A percentile compares a stretch with the other conserved stretches of the same genome.
Conservation (phyloP, 1,140 invertebrate genomes). For the Achroia grisella region DNA sequence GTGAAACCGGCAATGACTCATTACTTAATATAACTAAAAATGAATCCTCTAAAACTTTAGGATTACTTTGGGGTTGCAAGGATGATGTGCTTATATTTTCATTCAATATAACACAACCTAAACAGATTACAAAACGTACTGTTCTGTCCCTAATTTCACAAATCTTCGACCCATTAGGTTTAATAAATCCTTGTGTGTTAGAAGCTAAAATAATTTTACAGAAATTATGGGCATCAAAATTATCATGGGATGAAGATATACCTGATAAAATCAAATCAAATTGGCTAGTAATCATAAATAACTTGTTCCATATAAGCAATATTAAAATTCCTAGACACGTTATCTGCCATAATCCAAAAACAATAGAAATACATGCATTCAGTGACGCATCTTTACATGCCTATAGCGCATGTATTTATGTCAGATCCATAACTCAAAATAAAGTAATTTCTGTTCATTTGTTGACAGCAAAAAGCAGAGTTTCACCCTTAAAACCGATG, state of each 20-base stretch:
- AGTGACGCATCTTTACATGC: slow-evolving; percentile 18
- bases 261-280: slow-evolving; percentile 3
- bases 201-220: slow-evolving; percentile 29
- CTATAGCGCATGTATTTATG: slow-evolving; percentile 23
- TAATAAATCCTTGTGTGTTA: slow-evolving; percentile 24
- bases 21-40: background rate
- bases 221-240: slow-evolving; percentile 21
- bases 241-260: slow-evolving; percentile 25
- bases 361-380: slow-evolving; percentile 16
- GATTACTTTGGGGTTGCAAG: background rate
- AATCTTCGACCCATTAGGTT: slow-evolving; percentile 41
- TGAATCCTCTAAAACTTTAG: background rate
- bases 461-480: slow-evolving; percentile 31
- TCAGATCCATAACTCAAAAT: slow-evolving; percentile 1
- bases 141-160: slow-evolving; percentile 33
- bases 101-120: background rate
- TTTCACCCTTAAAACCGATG: slow-evolving; percentile 31
- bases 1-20: background rate
- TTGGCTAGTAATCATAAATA: slow-evolving; percentile 3
- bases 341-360: background rate
- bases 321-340: slow-evolving; percentile 17
- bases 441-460: slow-evolving; percentile 6
- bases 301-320: slow-evolving; percentile 8
- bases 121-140: slow-evolving; percentile 6
- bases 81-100: background rate